These are phyloP conservation scores for Apotomis capreana DNA, from an alignment of 2,888 invertebrate species.

Conservation along the genomic window DNA sequence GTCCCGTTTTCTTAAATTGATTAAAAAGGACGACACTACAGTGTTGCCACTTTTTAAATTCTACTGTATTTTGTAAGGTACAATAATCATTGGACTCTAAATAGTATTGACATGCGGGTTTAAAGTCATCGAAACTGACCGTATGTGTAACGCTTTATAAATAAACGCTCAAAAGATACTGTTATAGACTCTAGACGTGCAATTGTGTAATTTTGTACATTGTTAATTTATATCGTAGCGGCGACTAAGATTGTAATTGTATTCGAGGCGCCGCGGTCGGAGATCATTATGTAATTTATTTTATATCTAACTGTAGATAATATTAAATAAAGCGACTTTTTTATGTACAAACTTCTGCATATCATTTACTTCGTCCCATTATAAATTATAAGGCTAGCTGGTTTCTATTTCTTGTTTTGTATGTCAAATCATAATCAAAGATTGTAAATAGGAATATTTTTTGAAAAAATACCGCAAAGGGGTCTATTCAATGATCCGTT, in stretches of 20 bases:
- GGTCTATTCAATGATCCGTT: no score
- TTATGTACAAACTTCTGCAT: conserved; percentile 66
- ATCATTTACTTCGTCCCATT: conserved; percentile 25
- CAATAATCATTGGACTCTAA: background rate
- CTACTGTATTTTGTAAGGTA: no score
- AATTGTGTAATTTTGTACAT: conserved; percentile 53
- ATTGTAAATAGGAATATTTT: no score
- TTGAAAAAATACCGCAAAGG: no score
- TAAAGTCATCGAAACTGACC: conserved; percentile 19
- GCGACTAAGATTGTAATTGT: conserved; percentile 58
- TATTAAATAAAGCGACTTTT: conserved; percentile 78
- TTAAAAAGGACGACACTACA: no score
- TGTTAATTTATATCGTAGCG: conserved; percentile 46
- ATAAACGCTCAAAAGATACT: conserved; percentile 44
- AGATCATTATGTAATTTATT: conserved; percentile 80
- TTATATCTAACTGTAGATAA: conserved; percentile 83
- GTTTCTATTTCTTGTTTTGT: no score
- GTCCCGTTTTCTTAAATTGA: no score
- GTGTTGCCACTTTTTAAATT: no score
- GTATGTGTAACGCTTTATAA: conserved; percentile 42
- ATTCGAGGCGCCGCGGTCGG: conserved; percentile 64
- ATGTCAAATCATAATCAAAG: background rate
- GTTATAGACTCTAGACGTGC: conserved; percentile 48
- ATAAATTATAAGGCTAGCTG: no score
- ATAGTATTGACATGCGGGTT: background rate